Percentiles rank a stretch among this genome's conserved stretches.
Conservation (phyloP, 2,113 vertebrate species). For the Stercorarius parasiticus region DNA sequence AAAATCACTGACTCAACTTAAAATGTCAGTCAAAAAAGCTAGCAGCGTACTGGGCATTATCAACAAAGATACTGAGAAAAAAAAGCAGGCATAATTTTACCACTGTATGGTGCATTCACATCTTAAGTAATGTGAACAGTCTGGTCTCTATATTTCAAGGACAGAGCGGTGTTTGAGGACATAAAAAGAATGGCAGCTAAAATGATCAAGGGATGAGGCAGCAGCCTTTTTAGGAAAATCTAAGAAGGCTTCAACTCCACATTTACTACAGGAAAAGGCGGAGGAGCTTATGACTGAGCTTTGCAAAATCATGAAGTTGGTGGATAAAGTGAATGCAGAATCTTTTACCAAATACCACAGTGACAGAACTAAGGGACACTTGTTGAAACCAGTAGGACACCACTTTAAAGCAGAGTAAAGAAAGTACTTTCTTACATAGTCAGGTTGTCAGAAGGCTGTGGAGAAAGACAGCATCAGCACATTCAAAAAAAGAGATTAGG, state of each 20-base stretch:
- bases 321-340: neutral
- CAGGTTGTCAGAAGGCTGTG: neutral
- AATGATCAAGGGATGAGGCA: neutral
- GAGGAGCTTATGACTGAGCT: neutral
- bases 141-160: neutral
- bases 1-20: neutral
- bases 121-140: neutral
- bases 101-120: fast-evolving
- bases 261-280: neutral
- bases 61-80: neutral
- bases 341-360: neutral
- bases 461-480: neutral
- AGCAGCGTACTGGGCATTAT: neutral
- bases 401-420: neutral
- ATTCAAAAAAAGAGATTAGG: neutral
- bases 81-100: neutral
- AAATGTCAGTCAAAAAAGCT: neutral
- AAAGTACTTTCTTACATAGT: neutral
- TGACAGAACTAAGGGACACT: neutral
- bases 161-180: neutral
- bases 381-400: neutral
- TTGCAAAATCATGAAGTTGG: neutral
- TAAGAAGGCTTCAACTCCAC: neutral
- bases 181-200: neutral
- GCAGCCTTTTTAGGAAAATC: neutral